Evolutionary conservation across 2,113 vertebrate species (phyloP), one percentile per base, ranked within the genome.

Genomic region (Thamnophis sirtalis): DNA sequence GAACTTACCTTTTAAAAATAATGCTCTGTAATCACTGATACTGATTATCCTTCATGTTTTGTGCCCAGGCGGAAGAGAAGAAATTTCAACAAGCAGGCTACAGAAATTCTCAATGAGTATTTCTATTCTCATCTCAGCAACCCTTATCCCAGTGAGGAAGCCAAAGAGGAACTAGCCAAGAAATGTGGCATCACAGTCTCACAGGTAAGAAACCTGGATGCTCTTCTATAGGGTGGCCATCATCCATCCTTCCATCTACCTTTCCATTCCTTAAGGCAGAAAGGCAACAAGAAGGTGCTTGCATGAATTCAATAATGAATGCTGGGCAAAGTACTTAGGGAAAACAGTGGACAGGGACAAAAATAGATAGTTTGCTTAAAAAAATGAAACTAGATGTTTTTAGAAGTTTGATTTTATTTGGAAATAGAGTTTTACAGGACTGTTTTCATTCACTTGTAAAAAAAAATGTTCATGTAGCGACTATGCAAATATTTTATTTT

Each of bases 41-140:
- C 89, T 96, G 63, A 96, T 92, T 94, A 13, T 86, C 17, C 94
- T 94, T 94, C 48, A 33, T 96, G 95, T 96, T 96, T 91, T 91
- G 49, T 19, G 0, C 56, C 68, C 97, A 99, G 99, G 97, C 98
- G 99, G 95, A 99, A 99, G 98, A 98, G 99, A 97, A 98, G 99
- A 96, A 99, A 99, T 97, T 99, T 99, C 98, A 99, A 99, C 98
- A 99, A 99, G 96, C 99, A 99, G 96, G 99, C 99, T 0, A 99
- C 99, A 3, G 99, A 99, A 97, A 99, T 99, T 98, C 98, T 99
- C 98, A 99, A 99, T 88, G 99, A 99, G 96, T 99, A 99, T 97
- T 99, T 99, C 97, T 99, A 99, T 98, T 99, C 99, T 13, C 99
- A 99, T 97, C 99, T 99, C 97, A 99, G 99, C 98, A 99, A 99